Evolutionary conservation across 2,113 vertebrate genomes (phyloP).

Genomic region (Pluvialis apricaria): DNA sequence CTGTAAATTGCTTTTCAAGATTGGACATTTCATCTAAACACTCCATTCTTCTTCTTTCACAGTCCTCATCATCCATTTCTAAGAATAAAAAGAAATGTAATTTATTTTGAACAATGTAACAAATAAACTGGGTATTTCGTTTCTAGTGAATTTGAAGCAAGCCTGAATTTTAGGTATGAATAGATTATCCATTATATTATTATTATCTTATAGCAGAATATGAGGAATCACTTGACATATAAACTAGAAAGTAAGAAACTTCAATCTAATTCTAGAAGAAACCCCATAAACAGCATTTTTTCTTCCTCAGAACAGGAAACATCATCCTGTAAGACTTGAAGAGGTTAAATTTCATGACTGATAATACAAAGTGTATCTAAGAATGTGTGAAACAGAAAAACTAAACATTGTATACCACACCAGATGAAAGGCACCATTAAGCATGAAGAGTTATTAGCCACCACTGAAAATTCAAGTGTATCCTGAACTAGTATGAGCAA

Average conservation of each 20-base stretch:
- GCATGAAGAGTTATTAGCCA: neutral
- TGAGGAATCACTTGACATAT: neutral
- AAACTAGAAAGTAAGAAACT: neutral
- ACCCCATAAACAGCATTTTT: neutral
- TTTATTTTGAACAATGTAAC: neutral
- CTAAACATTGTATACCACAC: neutral
- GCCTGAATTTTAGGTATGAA: neutral
- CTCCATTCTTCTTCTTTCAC: constrained; percentile 97
- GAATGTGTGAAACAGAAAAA: neutral
- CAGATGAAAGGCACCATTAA: neutral
- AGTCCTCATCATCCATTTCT: constrained; percentile 99
- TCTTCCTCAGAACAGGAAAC: neutral
- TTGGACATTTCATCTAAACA: constrained; percentile 99
- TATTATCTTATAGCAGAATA: neutral
- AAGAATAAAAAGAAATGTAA: constrained; percentile 6
- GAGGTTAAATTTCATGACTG: neutral
- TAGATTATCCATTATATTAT: neutral
- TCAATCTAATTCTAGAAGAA: neutral
- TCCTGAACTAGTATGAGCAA: neutral
- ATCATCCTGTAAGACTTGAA: neutral
- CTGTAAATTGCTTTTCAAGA: constrained; percentile 99
- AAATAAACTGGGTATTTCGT: constrained; percentile 2
- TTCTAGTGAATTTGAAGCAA: neutral
- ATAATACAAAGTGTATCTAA: neutral
- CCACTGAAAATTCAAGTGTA: neutral